Evolutionary conservation across 92 coral and sea anemone genomes (phyloP), one percentile per base, ranked within the genome.

Genomic region (Desmophyllum pertusum): DNA sequence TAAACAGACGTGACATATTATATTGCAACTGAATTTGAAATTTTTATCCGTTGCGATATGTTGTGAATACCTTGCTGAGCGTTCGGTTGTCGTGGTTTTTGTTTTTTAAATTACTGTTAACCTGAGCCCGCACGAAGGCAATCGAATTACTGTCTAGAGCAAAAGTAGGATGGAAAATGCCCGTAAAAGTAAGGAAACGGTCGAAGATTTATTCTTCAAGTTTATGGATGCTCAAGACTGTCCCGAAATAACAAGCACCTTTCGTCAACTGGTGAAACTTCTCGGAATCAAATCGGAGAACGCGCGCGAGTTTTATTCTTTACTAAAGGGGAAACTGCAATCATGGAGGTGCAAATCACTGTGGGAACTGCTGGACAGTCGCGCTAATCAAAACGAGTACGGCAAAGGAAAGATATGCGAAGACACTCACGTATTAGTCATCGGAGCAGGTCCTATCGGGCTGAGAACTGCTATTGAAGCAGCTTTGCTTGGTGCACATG

Each of bases 361-460:
- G 33, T 96, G 98, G 98, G 98, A 96, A 33, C 85, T 94, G 17
- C 83, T 96, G 4, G 98, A 96, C 72, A 81, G 86, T 46, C 93
- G 98, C 17, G 98, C 94, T 17, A 96, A 96, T 55, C 98, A 92
- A 19, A 92, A 83, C 37, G 98, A 96, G 70, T 96, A 96, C 68
- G 95, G 91, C 45, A 94, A 92, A 80, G 98, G 98, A 1, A 96
- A 87, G 77, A 88, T 90, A 50, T 96, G 98, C 72, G 98, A 96
- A 73, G 95, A 92, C 57, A 59, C 84, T 50, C 98, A 96, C 81
- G 98, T 93, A 23, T 76, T 96, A 17, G 92, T 96, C 36, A 94
- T 96, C 11, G 98, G 98, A 9, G 90, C 95, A 33, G 98, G 98
- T 13, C 98, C 98, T 10, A 89, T 96, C 41, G 98, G 98, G 1